Conservation (phyloP, 2,888 invertebrate species). For the Apamea crenata region DNA sequence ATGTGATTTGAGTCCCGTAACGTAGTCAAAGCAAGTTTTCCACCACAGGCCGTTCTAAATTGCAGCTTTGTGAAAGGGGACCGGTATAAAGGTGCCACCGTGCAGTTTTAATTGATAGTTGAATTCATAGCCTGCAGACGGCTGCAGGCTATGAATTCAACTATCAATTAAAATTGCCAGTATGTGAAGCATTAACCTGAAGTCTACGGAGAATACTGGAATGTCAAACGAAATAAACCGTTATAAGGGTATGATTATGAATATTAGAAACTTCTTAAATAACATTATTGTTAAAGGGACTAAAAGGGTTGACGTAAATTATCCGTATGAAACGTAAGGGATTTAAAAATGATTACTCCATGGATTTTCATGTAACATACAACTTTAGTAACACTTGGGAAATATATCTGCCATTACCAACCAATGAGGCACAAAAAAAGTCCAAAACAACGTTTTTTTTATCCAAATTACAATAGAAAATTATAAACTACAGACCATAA, state of each 20-base stretch:
- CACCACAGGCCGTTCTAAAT: constrained; percentile 10
- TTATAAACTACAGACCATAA: neutral
- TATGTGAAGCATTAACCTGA: too few species aligned
- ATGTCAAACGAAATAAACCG: neutral
- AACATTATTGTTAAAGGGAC: constrained; percentile 1
- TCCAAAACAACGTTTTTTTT: too few species aligned
- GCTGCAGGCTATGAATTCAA: too few species aligned
- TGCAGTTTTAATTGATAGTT: constrained; percentile 18
- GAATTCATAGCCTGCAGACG: neutral
- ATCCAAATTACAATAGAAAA: neutral
- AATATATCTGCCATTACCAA: neutral
- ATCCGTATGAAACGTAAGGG: constrained; percentile 18
- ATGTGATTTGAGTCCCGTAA: neutral
- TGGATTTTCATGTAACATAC: neutral
- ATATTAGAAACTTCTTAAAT: constrained; percentile 8
- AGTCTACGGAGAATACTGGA: too few species aligned
- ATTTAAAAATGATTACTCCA: neutral
- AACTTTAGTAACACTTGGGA: neutral
- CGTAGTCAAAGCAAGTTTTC: constrained; percentile 22
- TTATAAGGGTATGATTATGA: neutral
- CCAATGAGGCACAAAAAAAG: neutral
- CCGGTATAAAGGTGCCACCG: neutral
- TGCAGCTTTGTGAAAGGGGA: constrained; percentile 3
- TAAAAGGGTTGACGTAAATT: constrained; percentile 18
- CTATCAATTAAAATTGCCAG: too few species aligned